Evolutionary conservation across 2,888 invertebrate genomes (phyloP), one percentile per base, ranked within the genome.

Genomic region (Ophion obscuratus): DNA sequence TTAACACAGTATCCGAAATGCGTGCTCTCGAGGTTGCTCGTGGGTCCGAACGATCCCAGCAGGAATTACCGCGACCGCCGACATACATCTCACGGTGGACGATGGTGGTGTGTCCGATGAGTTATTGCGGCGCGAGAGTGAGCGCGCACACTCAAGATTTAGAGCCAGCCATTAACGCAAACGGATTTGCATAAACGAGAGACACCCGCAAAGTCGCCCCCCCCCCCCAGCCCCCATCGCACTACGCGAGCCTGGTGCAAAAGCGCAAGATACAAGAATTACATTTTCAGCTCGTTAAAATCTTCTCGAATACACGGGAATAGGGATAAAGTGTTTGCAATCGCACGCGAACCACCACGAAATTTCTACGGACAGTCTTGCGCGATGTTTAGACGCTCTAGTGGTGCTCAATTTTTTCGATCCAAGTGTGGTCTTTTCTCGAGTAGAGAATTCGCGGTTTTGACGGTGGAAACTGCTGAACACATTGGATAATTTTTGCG

Each of bases 131-230:
- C 89, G 87, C 85, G 89, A 88, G 88, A 89, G 90, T 89, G 82
- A 77, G 82, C 87, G 86, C 87, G 82, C 87, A 85, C 87, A 87
- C 81, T 83, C 84, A 89, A 90, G 90, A 90, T 90, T 90, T 90
- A 90, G 89, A 90, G 89, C 87, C 89, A 87, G 87, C 87, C 89
- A 89, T 90, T 90, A 90, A 90, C 89, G 89, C 89, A 57, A 53
- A 83, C 20, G 71, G 85, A 90, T 90, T 90, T 90, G 88, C 90
- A 90, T 90, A 87, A 88, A 87, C 87, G 87, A 88, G 86, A 85
- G 81, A 78, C 59, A 81, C 87, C 84, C 77, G 83, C 57, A 75
- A 77, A 79, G 78, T 57, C 67, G 14, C 36, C 47, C 40, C 20
- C 36, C 53, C 24, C 10, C 20, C 17, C 2, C 53, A 36, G 59